Conservation (phyloP, 2,113 vertebrate species). For the Myiozetetes cayanensis region DNA sequence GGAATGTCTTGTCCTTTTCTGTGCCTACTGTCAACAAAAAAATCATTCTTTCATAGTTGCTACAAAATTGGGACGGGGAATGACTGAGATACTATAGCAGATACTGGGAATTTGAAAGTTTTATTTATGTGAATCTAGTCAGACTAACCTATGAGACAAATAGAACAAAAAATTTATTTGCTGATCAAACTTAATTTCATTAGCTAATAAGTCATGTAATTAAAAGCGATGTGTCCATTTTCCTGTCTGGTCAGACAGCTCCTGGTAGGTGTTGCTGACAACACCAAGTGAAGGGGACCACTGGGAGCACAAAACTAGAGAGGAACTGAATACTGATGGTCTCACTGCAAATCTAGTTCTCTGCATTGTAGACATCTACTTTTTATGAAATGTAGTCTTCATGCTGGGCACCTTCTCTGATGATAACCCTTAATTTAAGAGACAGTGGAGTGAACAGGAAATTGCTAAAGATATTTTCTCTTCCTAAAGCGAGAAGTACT, state of each 20-base stretch:
- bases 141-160: not conserved
- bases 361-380: not conserved
- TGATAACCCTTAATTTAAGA: not conserved
- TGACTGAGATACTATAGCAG: not conserved
- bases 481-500: not conserved
- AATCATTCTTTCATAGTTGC: not conserved
- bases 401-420: not conserved
- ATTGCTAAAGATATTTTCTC: not conserved
- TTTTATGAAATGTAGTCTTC: not conserved
- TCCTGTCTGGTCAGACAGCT: not conserved
- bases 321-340: not conserved
- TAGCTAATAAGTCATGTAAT: slow-evolving; percentile 35
- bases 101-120: not conserved
- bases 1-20: not conserved
- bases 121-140: not conserved
- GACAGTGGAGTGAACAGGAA: not conserved
- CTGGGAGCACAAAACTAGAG: not conserved
- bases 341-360: not conserved
- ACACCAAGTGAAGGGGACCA: not conserved
- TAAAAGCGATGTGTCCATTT: slow-evolving; percentile 25
- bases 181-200: slow-evolving; percentile 23
- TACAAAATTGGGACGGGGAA: not conserved
- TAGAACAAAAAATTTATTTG: slow-evolving; percentile 1
- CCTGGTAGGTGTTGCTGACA: not conserved
- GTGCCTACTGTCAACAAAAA: not conserved